Conservation (phyloP, 2,113 vertebrate species). For the Rhinolophus sinicus region DNA sequence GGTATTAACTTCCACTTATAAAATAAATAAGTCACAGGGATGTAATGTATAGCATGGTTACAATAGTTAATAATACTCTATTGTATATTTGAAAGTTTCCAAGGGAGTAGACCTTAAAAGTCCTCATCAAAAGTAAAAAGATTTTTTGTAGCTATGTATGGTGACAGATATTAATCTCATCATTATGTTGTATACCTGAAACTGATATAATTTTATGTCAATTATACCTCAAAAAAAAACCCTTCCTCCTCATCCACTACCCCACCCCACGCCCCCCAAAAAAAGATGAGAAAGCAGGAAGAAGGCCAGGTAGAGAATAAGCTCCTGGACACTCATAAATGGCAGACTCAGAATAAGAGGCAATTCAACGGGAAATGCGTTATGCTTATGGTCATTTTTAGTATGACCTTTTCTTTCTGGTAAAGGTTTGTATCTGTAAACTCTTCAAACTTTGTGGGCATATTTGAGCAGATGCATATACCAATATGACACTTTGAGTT, state of each 20-base stretch:
- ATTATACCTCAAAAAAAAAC: background rate
- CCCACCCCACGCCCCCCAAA: too few relatives aligned
- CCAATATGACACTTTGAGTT: background rate
- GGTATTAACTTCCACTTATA: background rate
- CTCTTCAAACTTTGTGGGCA: background rate
- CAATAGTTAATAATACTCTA: background rate
- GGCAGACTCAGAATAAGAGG: background rate
- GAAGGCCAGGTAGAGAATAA: background rate
- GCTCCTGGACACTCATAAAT: background rate
- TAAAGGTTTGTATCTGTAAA: background rate
- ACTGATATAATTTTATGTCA: background rate
- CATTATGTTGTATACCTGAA: background rate
- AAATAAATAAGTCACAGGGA: background rate
- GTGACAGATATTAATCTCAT: background rate
- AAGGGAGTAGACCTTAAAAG: background rate
- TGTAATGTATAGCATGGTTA: too few relatives aligned
- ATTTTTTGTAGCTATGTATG: background rate
- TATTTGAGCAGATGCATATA: background rate
- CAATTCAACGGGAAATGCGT: background rate
- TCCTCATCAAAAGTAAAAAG: background rate
- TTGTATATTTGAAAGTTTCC: background rate
- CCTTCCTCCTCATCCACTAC: background rate
- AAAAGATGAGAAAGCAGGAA: background rate
- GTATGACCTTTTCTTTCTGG: background rate
- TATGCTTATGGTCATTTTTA: background rate